Percentiles rank a stretch among this genome's conserved stretches.
phyloP scores from a whole-genome alignment of 2,113 vertebrate species.

The Falcunculus frontatus region DNA sequence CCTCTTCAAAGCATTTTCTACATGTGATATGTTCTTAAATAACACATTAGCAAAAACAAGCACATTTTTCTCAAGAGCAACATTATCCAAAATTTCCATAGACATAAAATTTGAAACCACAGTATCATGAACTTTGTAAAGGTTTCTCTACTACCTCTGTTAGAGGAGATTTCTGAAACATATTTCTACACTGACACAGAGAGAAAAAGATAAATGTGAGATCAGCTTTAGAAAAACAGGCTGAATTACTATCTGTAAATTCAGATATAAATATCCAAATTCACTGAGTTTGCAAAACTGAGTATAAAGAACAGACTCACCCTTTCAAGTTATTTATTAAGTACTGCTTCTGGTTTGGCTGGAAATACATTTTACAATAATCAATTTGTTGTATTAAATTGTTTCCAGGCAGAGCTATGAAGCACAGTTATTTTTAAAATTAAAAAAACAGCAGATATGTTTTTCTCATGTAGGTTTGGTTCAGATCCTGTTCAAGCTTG shows the following conservation, averaged over 20 bases:
- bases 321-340: slow-evolving; percentile 11
- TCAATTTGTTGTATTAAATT: slow-evolving; percentile 24
- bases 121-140: background rate
- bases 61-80: background rate
- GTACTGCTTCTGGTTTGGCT: background rate
- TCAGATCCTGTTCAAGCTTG: slow-evolving; percentile 11
- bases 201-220: background rate
- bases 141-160: background rate
- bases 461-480: background rate
- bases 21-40: background rate
- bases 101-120: background rate
- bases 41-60: background rate
- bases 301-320: background rate
- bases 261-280: slow-evolving; percentile 2
- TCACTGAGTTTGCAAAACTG: background rate
- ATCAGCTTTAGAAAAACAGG: background rate
- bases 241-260: background rate
- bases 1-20: background rate
- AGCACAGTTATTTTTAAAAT: slow-evolving; percentile 22
- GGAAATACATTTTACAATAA: background rate
- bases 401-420: slow-evolving; percentile 27
- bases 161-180: background rate
- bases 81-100: background rate
- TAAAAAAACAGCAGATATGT: background rate
- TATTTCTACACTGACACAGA: background rate